A percentile compares a stretch with the other conserved stretches of the same genome.
Conservation (phyloP, 1,140 invertebrate species). For the Littorina saxatilis region DNA sequence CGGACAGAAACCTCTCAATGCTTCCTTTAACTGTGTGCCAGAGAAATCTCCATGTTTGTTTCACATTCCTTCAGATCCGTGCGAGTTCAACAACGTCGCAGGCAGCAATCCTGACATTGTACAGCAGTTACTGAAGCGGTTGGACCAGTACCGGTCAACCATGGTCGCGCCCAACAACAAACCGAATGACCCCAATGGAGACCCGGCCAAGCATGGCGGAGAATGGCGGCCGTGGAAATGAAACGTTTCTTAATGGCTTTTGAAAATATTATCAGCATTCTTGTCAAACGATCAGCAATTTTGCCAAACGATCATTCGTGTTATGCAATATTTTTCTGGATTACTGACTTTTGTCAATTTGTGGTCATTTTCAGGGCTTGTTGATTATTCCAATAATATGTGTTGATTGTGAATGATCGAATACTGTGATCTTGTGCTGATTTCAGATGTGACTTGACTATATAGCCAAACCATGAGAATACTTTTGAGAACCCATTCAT, state of each 20-base stretch:
- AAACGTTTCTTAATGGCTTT: too few species aligned
- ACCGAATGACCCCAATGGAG: conserved; percentile 53
- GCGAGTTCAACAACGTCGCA: conserved; percentile 88
- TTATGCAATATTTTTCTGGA: neutral
- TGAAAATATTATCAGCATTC: neutral
- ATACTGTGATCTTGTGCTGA: too few species aligned
- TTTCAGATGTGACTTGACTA: too few species aligned
- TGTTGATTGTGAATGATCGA: neutral
- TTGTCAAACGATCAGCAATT: neutral
- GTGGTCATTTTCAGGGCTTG: neutral
- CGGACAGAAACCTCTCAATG: conserved; percentile 60
- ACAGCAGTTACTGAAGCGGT: conserved; percentile 76
- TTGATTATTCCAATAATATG: too few species aligned
- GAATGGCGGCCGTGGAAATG: conserved; percentile 63
- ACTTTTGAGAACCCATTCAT: too few species aligned
- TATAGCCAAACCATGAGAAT: too few species aligned
- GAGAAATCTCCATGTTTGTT: conserved; percentile 85
- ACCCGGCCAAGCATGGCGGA: conserved; percentile 58
- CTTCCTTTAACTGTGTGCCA: conserved; percentile 79
- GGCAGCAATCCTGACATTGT: conserved; percentile 68
- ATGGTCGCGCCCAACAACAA: conserved; percentile 63
- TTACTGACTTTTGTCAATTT: conserved; percentile 14
- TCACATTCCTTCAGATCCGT: conserved; percentile 88
- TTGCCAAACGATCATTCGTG: conserved; percentile 12
- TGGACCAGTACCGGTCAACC: conserved; percentile 47